Evolutionary conservation across 2,888 invertebrate genomes (phyloP).

Genomic region (Troides helena): DNA sequence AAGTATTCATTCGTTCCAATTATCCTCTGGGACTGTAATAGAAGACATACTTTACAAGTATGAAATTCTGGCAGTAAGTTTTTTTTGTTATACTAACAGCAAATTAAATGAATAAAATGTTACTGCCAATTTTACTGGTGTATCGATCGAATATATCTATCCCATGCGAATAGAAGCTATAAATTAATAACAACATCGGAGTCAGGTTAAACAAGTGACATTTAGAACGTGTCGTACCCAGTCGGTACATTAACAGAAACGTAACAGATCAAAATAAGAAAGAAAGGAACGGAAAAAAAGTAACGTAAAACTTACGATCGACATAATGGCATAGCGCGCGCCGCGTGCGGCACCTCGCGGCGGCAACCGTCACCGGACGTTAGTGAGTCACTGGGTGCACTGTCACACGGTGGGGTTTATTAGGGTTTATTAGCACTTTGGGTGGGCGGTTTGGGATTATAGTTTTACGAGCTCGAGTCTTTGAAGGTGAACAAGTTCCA

Average conservation of each 20-base stretch:
- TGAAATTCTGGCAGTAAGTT: not conserved
- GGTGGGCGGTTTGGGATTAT: constrained; percentile 25
- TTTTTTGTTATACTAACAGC: not conserved
- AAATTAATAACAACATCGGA: not conserved
- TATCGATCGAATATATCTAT: not conserved
- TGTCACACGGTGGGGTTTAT: constrained; percentile 55
- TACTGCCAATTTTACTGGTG: not conserved
- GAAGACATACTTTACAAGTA: not conserved
- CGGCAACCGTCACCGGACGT: constrained; percentile 36
- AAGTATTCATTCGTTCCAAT: not conserved
- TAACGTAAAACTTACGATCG: constrained; percentile 73
- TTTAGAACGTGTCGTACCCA: constrained; percentile 29
- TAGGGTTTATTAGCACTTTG: constrained; percentile 41
- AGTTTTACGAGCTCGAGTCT: constrained; percentile 49
- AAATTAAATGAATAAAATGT: not conserved
- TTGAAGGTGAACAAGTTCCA: constrained; percentile 82
- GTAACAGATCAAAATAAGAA: constrained; percentile 18
- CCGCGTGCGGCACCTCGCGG: constrained; percentile 36
- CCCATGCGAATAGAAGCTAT: constrained; percentile 5
- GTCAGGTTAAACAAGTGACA: constrained; percentile 18
- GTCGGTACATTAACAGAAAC: constrained; percentile 35
- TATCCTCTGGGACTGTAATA: not conserved
- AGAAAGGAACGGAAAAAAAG: constrained; percentile 42
- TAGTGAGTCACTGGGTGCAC: constrained; percentile 52
- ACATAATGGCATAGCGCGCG: constrained; percentile 72